A percentile compares a stretch with the other conserved stretches of the same genome.
Evolutionary conservation across 1,140 invertebrate genomes (phyloP).

Genomic region (Maniola jurtina): DNA sequence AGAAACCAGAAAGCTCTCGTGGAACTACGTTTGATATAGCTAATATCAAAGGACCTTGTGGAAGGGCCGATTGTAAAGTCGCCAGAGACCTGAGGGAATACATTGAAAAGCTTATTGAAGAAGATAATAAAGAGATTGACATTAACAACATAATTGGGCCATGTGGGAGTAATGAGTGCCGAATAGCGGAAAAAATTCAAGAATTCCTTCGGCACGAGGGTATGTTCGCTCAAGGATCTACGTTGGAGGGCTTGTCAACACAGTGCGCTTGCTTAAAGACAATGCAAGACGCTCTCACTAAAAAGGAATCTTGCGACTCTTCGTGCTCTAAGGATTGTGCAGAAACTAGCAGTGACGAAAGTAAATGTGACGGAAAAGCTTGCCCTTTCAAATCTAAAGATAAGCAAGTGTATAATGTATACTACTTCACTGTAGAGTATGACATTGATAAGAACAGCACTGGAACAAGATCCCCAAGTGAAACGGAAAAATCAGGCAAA

Average conservation of each 20-base stretch:
- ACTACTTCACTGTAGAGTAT: constrained; percentile 64
- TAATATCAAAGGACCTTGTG: constrained; percentile 69
- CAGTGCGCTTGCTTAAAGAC: constrained; percentile 63
- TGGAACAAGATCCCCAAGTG: constrained; percentile 31
- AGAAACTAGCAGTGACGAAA: constrained; percentile 41
- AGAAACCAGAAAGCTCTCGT: constrained; percentile 37
- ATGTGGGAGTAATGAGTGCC: constrained; percentile 69
- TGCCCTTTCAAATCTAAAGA: constrained; percentile 47
- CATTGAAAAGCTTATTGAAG: constrained; percentile 64
- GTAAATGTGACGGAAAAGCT: constrained; percentile 45
- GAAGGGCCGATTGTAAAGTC: constrained; percentile 66
- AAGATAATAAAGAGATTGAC: constrained; percentile 62
- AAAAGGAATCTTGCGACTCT: constrained; percentile 45
- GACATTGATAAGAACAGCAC: constrained; percentile 45
- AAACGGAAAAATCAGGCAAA: constrained; percentile 31
- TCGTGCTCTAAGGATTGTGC: constrained; percentile 53
- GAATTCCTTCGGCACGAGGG: constrained; percentile 62
- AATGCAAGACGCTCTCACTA: constrained; percentile 56
- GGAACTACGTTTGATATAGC: constrained; percentile 58
- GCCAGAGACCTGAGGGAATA: constrained; percentile 65
- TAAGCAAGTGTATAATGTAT: constrained; percentile 55
- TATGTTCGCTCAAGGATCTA: constrained; percentile 45
- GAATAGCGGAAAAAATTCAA: constrained; percentile 60
- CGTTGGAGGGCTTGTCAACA: constrained; percentile 54
- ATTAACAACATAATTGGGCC: constrained; percentile 64